These are phyloP conservation scores for Mus pahari DNA, from an alignment of 2,113 vertebrate genomes.

Conservation along the genomic window DNA sequence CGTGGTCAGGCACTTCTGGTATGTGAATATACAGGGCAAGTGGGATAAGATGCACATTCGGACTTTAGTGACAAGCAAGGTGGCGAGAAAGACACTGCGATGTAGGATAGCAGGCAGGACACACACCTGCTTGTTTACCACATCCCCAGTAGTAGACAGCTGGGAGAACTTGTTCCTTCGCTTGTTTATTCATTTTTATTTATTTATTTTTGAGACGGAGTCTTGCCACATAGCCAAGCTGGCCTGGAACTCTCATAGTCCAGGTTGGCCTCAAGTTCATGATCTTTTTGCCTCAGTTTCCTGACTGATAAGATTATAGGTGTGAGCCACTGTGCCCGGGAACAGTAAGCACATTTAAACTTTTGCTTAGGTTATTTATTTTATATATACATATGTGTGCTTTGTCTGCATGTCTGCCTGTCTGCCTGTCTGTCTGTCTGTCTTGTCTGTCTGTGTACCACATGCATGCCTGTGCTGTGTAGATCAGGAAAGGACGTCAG, in stretches of 20 bases:
- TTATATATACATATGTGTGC: neutral
- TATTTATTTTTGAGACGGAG: neutral
- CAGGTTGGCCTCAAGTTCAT: neutral
- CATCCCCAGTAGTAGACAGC: neutral
- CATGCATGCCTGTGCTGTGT: neutral
- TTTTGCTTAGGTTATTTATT: neutral
- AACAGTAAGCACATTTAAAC: neutral
- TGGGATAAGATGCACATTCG: neutral
- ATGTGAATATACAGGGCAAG: neutral
- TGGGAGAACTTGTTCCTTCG: too few species aligned
- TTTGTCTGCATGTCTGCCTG: too few species aligned
- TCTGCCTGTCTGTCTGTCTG: too few species aligned
- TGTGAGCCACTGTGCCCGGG: neutral
- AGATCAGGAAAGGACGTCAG: neutral
- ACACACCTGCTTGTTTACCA: neutral
- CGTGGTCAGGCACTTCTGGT: neutral
- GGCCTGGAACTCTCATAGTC: neutral
- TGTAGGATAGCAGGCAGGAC: neutral
- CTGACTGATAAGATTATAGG: neutral
- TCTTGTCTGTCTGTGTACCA: neutral
- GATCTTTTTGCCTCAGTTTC: neutral
- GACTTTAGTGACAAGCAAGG: conserved; percentile 1
- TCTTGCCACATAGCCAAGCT: neutral
- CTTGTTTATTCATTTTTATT: too few species aligned
- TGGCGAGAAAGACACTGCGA: neutral